Conservation (phyloP, 2,797 vertebrate species). For the Malacoraja senta region DNA sequence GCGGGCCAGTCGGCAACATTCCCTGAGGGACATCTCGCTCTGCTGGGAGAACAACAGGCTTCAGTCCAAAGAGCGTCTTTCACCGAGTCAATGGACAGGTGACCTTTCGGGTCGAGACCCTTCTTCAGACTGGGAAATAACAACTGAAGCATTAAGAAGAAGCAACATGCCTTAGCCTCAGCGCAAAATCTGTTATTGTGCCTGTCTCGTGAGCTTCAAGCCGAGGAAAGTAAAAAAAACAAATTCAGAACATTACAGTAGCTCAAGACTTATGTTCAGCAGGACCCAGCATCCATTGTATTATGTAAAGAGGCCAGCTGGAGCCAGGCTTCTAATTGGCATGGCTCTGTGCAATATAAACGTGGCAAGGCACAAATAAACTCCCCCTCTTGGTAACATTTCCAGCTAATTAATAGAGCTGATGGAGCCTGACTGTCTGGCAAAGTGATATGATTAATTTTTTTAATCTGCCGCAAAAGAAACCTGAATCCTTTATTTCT, state of each 20-base stretch:
- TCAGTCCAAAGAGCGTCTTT: too few species aligned
- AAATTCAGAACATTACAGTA: neutral
- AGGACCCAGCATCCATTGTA: neutral
- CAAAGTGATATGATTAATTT: conserved; percentile 16
- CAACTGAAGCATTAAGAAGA: neutral
- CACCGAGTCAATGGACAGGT: too few species aligned
- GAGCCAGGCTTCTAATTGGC: neutral
- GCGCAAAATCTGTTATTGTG: neutral
- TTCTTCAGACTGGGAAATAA: neutral
- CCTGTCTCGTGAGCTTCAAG: neutral
- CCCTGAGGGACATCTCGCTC: too few species aligned
- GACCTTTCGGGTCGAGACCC: too few species aligned
- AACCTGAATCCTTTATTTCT: conserved; percentile 18
- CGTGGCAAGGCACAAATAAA: neutral
- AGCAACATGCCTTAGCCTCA: neutral
- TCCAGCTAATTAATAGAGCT: neutral
- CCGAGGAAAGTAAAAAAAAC: neutral
- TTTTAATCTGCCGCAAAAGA: neutral
- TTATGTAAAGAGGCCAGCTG: neutral
- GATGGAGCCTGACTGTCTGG: neutral
- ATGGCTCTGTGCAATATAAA: neutral
- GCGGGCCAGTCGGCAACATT: too few species aligned
- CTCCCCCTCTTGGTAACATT: neutral
- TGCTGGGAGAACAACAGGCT: too few species aligned
- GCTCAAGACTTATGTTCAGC: neutral